Conservation (phyloP, 2,113 vertebrate genomes). For the Saccopteryx bilineata region DNA sequence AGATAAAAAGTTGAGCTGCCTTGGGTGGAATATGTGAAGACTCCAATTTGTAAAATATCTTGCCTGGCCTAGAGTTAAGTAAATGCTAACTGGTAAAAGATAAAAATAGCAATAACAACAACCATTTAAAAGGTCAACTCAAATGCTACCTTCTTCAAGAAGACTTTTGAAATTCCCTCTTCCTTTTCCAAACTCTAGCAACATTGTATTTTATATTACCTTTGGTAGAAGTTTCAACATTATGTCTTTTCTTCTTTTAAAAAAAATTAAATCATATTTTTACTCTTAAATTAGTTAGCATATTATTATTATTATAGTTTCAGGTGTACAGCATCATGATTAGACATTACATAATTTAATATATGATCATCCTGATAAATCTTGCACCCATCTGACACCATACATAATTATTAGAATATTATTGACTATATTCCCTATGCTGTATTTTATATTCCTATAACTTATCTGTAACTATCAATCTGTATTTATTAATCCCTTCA, state of each 20-base stretch:
- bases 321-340: no score
- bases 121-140: not conserved
- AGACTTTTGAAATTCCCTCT: not conserved
- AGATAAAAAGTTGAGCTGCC: not conserved
- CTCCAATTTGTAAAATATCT: not conserved
- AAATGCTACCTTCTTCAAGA: not conserved
- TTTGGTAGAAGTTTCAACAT: not conserved
- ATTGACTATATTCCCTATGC: no score
- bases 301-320: no score
- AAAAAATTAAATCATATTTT: no score
- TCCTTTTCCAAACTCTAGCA: conserved; percentile 25
- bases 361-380: no score
- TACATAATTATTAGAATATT: no score
- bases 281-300: no score
- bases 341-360: no score
- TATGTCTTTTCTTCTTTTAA: not conserved
- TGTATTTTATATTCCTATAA: no score
- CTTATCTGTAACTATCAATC: no score
- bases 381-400: no score
- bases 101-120: not conserved
- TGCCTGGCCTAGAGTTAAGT: not conserved
- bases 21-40: not conserved
- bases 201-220: not conserved
- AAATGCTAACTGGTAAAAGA: not conserved
- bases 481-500: no score